Conservation (phyloP, 2,797 vertebrate species). For the Gallinago nigripennis region DNA sequence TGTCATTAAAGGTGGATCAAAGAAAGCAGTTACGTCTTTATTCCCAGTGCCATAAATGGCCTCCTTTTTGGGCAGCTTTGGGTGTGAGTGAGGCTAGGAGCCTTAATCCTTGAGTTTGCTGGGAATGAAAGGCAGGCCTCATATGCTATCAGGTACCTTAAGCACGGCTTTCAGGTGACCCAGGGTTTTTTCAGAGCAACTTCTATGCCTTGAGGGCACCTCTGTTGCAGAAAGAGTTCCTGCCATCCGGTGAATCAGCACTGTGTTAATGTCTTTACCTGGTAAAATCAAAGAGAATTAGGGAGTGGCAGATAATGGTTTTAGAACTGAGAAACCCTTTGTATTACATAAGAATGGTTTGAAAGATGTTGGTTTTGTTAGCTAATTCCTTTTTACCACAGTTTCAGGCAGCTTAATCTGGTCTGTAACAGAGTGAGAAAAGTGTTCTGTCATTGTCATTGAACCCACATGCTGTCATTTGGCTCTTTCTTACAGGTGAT, state of each 20-base stretch:
- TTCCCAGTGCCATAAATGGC: neutral
- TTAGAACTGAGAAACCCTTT: neutral
- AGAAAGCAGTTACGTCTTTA: neutral
- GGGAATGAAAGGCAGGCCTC: neutral
- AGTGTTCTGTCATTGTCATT: neutral
- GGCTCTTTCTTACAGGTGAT: slow-evolving; percentile 82
- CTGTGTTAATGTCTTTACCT: neutral
- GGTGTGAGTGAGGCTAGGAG: neutral
- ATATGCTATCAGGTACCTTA: neutral
- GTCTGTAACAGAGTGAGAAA: neutral
- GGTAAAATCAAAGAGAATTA: neutral
- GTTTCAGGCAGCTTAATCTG: neutral
- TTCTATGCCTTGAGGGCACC: neutral
- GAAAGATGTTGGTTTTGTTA: neutral
- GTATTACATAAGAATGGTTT: neutral
- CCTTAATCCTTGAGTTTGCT: neutral
- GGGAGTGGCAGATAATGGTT: neutral
- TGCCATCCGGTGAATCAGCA: neutral
- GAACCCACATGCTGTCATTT: neutral
- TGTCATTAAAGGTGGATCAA: neutral
- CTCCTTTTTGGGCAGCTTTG: neutral
- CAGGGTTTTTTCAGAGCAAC: neutral
- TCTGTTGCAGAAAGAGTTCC: neutral
- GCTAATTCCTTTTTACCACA: neutral
- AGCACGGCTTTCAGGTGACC: neutral